A percentile compares a stretch with the other conserved stretches of the same genome.
Conservation (phyloP, 92 coral and sea anemone genomes). For the Epizoanthus scotinus region DNA sequence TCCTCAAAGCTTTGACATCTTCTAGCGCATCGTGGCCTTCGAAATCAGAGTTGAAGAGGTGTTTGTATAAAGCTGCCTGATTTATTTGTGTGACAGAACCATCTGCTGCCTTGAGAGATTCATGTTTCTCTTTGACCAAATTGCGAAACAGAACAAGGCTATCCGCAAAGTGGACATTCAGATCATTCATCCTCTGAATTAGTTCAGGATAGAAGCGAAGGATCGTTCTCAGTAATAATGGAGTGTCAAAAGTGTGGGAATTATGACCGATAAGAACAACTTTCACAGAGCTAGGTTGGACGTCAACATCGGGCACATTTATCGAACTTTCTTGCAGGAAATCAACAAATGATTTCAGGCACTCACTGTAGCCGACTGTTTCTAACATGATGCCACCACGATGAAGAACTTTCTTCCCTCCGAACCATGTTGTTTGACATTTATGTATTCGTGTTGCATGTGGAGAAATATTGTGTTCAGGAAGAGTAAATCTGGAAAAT, state of each 20-base stretch:
- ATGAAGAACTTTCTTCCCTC: constrained; percentile 34
- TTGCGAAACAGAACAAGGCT: constrained; percentile 35
- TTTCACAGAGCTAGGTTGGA: constrained; percentile 8
- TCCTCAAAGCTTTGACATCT: constrained; percentile 25
- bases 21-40: constrained; percentile 38
- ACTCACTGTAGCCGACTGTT: constrained; percentile 28
- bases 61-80: constrained; percentile 35
- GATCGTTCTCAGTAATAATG: constrained; percentile 31
- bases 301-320: constrained; percentile 4
- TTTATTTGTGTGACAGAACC: constrained; percentile 14
- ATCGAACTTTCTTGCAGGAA: constrained; percentile 20
- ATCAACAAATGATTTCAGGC: constrained; percentile 38
- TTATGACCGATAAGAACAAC: constrained; percentile 49
- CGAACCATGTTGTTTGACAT: constrained; percentile 36
- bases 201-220: constrained; percentile 21
- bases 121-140: constrained; percentile 39
- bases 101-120: constrained; percentile 25
- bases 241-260: constrained; percentile 33
- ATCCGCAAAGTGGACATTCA: constrained; percentile 45
- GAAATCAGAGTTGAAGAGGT: constrained; percentile 21
- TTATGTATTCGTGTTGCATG: constrained; percentile 35
- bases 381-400: constrained; percentile 27
- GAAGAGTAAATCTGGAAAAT: constrained; percentile 9
- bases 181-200: constrained; percentile 29
- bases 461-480: constrained; percentile 29